Evolutionary conservation across 1,140 invertebrate genomes (phyloP), one percentile per base, ranked within the genome.

Genomic region (Drosophila bipectinata): DNA sequence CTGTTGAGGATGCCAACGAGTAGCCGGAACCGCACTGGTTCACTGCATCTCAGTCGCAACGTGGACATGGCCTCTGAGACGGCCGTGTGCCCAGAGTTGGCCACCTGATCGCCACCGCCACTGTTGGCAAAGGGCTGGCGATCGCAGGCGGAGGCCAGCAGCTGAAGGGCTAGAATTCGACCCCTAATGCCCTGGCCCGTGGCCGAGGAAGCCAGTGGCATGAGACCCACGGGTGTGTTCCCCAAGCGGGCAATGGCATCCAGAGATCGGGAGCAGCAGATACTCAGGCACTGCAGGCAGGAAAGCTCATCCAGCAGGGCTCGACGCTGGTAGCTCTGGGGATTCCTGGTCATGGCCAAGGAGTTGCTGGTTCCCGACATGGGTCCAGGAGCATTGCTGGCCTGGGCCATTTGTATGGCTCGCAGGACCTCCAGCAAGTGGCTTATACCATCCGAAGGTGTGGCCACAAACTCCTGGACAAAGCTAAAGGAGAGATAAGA

Each of bases 1-100:
- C 96, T 95, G 69, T 95, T 95, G 24, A 98, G 93, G 92, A 98
- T 97, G 2, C 97, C 97, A 7, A 98, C 95, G 0, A 98, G 93
- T 83, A 98, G 96, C 56, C 97, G 94, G 92, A 98, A 98, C 76
- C 98, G 93, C 3, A 98, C 97, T 0, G 97, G 97, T 90, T 99
- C 98, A 18, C 97, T 97, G 87, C 97, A 97, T 32, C 97, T 93
- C 0, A 99, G 92, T 12, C 98, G 94, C 41, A 98, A 92, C 0
- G 97, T 98, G 0, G 97, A 97, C 58, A 98, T 94, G 0, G 98
- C 97, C 91, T 99, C 98, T 0, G 97, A 96, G 9, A 98, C 96
- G 61, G 96, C 94, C 0, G 94, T 94, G 92, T 97, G 96, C 5
- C 97, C 97, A 9, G 92, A 92, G 3, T 60, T 69, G 21, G 77